Conservation (phyloP, 2,113 vertebrate genomes). For the Cnemophilus loriae region DNA sequence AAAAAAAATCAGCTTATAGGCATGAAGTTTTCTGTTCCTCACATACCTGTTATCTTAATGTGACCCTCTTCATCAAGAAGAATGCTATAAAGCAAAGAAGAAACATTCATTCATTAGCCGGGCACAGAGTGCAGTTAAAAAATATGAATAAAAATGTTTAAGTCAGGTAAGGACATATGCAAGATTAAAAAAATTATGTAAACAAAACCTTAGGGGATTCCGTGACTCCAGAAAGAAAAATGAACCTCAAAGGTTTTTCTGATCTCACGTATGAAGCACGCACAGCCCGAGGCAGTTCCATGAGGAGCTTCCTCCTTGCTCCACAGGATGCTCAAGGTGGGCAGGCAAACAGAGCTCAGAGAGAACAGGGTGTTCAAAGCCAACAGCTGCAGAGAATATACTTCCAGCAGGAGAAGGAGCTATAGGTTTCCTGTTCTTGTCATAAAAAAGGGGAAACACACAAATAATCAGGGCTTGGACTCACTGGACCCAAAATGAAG, state of each 20-base stretch:
- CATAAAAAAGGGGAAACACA: not conserved
- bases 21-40: not conserved
- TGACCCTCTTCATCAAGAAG: constrained; percentile 96
- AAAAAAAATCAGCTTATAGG: not conserved
- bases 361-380: not conserved
- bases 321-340: not conserved
- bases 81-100: constrained; percentile 76
- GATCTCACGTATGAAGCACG: not conserved
- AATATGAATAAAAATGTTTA: not conserved
- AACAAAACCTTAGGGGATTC: not conserved
- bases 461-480: not conserved
- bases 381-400: not conserved
- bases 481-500: not conserved
- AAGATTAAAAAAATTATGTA: not conserved
- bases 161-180: not conserved
- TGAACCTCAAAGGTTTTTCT: not conserved
- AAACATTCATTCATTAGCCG: not conserved
- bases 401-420: not conserved
- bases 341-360: not conserved
- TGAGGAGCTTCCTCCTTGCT: not conserved
- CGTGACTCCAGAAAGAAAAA: not conserved
- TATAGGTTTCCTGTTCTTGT: not conserved
- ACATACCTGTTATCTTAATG: constrained; percentile 92
- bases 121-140: not conserved
- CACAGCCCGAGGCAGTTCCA: not conserved